These are phyloP conservation scores for Pteropus alecto DNA, from an alignment of 2,113 vertebrate genomes.

Conservation along the genomic window DNA sequence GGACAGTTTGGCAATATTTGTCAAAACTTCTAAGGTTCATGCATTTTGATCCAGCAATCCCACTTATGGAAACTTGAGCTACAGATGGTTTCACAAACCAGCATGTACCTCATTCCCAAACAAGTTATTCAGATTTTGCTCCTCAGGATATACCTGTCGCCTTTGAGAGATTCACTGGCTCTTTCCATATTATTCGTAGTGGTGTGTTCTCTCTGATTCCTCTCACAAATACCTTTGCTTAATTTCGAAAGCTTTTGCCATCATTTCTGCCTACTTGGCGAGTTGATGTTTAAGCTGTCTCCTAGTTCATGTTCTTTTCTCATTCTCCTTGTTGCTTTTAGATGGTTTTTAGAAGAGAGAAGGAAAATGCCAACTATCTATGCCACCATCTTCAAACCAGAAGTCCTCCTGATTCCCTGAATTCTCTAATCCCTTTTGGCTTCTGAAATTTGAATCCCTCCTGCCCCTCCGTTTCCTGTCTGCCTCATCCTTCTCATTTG, in stretches of 20 bases:
- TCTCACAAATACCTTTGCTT: background rate
- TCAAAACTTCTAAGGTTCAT: background rate
- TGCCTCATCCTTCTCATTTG: background rate
- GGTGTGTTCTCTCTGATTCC: background rate
- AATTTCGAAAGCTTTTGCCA: background rate
- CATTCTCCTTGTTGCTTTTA: background rate
- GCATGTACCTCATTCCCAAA: background rate
- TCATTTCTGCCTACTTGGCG: background rate
- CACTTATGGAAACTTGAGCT: background rate
- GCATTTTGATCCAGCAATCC: background rate
- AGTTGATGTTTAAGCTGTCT: background rate
- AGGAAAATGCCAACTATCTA: background rate
- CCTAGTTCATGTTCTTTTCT: conserved; percentile 1
- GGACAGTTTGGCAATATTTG: background rate
- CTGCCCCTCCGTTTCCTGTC: background rate
- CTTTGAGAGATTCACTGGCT: background rate
- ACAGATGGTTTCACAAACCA: background rate
- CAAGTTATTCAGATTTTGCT: background rate
- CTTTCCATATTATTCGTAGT: background rate
- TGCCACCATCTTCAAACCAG: background rate
- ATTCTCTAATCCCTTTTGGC: background rate
- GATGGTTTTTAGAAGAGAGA: background rate
- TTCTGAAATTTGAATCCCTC: background rate
- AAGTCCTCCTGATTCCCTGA: background rate
- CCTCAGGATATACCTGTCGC: background rate